Evolutionary conservation across 1,140 invertebrate species (phyloP), one percentile per base, ranked within the genome.

Genomic region (Agrilus planipennis): DNA sequence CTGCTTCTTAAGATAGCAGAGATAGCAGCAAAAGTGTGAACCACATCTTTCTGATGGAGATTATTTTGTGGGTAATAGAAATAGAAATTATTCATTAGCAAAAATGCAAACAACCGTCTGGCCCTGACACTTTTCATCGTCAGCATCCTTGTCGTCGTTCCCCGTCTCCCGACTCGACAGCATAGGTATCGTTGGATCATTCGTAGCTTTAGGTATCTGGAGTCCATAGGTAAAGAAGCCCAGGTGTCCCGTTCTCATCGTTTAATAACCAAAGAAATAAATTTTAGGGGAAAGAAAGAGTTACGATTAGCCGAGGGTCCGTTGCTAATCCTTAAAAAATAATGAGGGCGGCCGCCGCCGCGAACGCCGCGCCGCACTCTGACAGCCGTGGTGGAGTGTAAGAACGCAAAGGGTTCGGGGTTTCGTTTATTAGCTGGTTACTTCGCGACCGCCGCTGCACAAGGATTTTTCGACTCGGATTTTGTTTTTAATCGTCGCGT

Each of bases 201-300:
- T 27, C 23, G 23, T 7, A 7, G n/a, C 23, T 27, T 7, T n/a
- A 27, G 7, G n/a, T 9, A 27, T 9, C 7, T n/a, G 7, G n/a
- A n/a, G n/a, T 45, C 39, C 37, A 45, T 45, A 45, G 39, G 39
- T 45, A 28, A 15, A 14, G 23, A 10, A 31, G 14, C 34, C 20
- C 44, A 45, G 44, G 44, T 45, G 44, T 1, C 18, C 15, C 19
- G 16, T 45, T 45, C 44, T 32, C 44, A 45, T 39, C 30, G 17
- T 41, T 40, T 45, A 45, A 45, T 45, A 45, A 45, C 32, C 18
- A 28, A 34, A 37, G 41, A 44, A 44, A 44, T 39, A 35, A 35
- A 42, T 42, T 42, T 28, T 27, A 22, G 7, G n/a, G 23, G 31
- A 32, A 16, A 16, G 15, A 32, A 32, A 32, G 14, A 32, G 10